A percentile compares a stretch with the other conserved stretches of the same genome.
phyloP scores from a whole-genome alignment of 2,113 vertebrate genomes.

The Tauraco erythrolophus region DNA sequence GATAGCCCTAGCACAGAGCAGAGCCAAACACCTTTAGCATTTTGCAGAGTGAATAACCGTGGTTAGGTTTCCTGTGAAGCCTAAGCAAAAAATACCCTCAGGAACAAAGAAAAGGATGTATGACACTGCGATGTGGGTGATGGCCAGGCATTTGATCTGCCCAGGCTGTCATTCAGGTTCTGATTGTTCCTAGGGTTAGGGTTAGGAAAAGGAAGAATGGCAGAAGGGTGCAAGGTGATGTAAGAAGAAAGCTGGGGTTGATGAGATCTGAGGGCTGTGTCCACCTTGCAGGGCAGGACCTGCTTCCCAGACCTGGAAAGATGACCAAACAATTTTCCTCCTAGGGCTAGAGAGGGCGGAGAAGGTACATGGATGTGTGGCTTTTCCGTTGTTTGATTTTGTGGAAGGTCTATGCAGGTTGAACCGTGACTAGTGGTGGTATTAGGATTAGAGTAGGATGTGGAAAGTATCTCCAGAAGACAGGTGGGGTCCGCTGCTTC shows the following conservation, averaged over 20 bases:
- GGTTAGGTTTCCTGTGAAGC: not conserved
- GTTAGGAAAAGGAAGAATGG: not conserved
- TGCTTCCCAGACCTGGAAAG: not conserved
- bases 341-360: not conserved
- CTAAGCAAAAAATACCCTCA: rapidly evolving
- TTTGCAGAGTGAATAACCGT: not conserved
- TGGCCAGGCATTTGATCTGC: not conserved
- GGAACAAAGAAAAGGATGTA: not conserved
- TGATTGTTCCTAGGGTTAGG: not conserved
- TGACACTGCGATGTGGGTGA: not conserved
- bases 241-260: not conserved
- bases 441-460: rapidly evolving
- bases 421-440: not conserved
- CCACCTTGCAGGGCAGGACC: not conserved
- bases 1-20: not conserved
- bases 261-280: not conserved
- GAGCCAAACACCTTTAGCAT: not conserved
- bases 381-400: not conserved
- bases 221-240: not conserved
- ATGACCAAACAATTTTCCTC: not conserved
- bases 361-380: not conserved
- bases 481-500: not conserved
- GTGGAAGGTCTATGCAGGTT: not conserved
- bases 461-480: not conserved
- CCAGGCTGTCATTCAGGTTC: not conserved